These are phyloP conservation scores for Ericerus pela DNA, from an alignment of 1,140 invertebrate species.

Conservation along the genomic window DNA sequence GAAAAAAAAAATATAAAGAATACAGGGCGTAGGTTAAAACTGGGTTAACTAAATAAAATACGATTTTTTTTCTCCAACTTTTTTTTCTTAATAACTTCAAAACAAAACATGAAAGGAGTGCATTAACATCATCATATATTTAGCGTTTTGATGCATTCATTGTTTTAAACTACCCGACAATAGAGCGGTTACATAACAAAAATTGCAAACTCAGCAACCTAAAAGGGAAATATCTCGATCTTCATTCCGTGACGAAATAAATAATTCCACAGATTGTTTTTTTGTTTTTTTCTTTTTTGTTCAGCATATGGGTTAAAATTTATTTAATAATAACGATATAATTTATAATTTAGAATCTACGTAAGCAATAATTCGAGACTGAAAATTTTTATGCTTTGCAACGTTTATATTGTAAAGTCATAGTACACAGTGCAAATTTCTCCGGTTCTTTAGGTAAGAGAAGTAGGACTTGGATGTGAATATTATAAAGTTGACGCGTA, in stretches of 20 bases:
- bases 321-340: background rate
- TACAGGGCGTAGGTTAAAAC: too few species aligned
- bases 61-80: too few species aligned
- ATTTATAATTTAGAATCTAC: conserved; percentile 3
- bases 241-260: background rate
- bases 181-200: conserved; percentile 1
- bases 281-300: too few species aligned
- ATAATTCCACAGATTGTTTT: background rate
- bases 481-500: background rate
- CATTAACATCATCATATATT: too few species aligned
- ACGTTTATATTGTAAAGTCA: conserved; percentile 8
- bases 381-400: conserved; percentile 2
- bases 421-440: background rate
- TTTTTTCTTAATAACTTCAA: too few species aligned
- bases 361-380: conserved; percentile 2
- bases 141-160: conserved; percentile 1
- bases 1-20: too few species aligned
- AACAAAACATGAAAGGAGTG: too few species aligned
- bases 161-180: conserved; percentile 6
- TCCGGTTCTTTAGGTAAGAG: background rate
- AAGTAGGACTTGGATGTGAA: background rate
- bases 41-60: too few species aligned
- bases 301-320: too few species aligned
- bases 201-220: background rate
- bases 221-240: background rate